phyloP scores from a whole-genome alignment of 2,113 vertebrate species.

The Jacana jacana region DNA sequence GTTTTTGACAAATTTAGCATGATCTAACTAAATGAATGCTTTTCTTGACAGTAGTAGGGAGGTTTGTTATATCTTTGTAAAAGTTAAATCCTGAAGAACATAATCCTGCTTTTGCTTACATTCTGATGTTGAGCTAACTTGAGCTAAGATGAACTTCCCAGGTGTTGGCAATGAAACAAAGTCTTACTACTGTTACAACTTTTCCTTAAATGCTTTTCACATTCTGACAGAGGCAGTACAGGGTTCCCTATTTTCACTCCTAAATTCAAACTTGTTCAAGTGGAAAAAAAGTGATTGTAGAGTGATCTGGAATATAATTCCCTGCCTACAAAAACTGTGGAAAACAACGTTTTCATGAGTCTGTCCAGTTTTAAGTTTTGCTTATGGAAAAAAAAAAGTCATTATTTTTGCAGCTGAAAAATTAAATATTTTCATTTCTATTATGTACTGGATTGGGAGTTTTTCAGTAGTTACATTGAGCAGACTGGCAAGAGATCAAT shows the following conservation, averaged over 20 bases:
- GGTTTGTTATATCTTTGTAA: not conserved
- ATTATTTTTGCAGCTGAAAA: not conserved
- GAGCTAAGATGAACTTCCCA: no score
- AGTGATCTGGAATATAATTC: not conserved
- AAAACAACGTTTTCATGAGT: not conserved
- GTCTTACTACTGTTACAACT: not conserved
- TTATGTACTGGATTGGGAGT: not conserved
- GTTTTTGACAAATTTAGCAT: not conserved
- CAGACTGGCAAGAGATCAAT: not conserved
- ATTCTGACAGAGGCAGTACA: not conserved
- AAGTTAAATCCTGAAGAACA: not conserved
- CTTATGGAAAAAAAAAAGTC: not conserved
- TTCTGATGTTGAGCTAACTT: not conserved
- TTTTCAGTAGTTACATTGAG: not conserved
- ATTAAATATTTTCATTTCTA: not conserved
- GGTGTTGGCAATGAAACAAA: not conserved
- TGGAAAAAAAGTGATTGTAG: not conserved
- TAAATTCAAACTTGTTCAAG: not conserved
- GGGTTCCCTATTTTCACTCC: not conserved
- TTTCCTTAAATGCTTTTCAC: not conserved
- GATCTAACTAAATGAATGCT: not conserved
- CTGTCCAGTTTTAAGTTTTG: not conserved
- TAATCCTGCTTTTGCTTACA: not conserved
- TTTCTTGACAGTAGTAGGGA: not conserved
- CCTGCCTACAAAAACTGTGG: not conserved